Percentiles rank a stretch among this genome's conserved stretches.
These are phyloP conservation scores for Coenonympha glycerion DNA, from an alignment of 2,888 invertebrate species.

Conservation along the genomic window DNA sequence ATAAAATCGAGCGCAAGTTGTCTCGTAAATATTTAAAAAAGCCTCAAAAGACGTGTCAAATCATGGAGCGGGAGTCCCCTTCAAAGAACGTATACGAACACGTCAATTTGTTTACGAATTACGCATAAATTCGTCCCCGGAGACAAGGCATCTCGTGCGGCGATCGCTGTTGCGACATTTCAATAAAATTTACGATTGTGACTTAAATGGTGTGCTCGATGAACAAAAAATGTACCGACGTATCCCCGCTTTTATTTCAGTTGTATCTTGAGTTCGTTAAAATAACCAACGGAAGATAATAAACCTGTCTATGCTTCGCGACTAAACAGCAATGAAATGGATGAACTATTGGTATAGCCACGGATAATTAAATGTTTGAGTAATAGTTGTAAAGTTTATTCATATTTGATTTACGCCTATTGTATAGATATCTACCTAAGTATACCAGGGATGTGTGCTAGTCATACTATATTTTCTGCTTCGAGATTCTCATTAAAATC, in stretches of 20 bases:
- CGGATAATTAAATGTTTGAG: constrained; percentile 33
- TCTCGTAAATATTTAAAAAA: constrained; percentile 36
- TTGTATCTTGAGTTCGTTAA: constrained; percentile 67
- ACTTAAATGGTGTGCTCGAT: constrained; percentile 71
- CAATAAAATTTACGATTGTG: constrained; percentile 76
- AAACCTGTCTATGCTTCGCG: constrained; percentile 60
- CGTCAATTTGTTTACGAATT: constrained; percentile 76
- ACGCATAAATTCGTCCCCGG: constrained; percentile 74
- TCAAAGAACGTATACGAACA: constrained; percentile 61
- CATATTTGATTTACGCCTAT: constrained; percentile 10
- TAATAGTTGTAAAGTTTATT: constrained; percentile 26
- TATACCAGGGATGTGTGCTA: background rate
- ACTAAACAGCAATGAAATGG: constrained; percentile 57
- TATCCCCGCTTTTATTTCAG: constrained; percentile 69
- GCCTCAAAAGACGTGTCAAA: constrained; percentile 64
- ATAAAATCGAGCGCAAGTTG: constrained; percentile 24
- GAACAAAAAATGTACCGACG: constrained; percentile 65
- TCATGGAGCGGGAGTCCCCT: constrained; percentile 57
- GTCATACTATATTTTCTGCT: too few relatives aligned
- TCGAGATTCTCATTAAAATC: background rate
- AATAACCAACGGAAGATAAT: constrained; percentile 66
- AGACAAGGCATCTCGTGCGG: constrained; percentile 72
- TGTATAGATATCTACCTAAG: too few relatives aligned
- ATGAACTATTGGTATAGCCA: constrained; percentile 42
- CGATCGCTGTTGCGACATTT: constrained; percentile 74